Percentiles rank a stretch among this genome's conserved stretches.
These are phyloP conservation scores for Agrilus planipennis DNA, from an alignment of 1,140 invertebrate species.

Conservation along the genomic window DNA sequence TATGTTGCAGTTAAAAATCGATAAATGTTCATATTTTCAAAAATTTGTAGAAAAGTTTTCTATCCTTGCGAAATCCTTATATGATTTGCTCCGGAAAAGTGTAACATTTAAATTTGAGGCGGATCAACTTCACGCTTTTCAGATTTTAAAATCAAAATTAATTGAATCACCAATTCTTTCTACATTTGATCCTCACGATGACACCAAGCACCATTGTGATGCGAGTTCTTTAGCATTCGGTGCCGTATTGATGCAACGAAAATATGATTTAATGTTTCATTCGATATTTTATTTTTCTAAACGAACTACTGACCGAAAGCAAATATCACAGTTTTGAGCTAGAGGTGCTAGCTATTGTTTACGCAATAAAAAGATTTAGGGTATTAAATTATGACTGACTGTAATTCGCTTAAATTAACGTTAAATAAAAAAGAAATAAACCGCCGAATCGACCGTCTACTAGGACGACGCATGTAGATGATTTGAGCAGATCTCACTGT, in stretches of 20 bases:
- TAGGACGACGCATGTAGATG: too few species aligned
- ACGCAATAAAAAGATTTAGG: too few species aligned
- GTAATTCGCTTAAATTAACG: too few species aligned
- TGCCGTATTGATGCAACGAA: not conserved
- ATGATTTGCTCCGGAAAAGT: not conserved
- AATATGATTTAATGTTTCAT: not conserved
- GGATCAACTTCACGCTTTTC: not conserved
- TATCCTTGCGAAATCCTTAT: not conserved
- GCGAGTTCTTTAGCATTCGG: not conserved
- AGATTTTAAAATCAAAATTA: not conserved
- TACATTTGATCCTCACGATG: not conserved
- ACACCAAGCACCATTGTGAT: not conserved
- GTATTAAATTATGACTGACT: too few species aligned
- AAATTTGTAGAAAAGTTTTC: too few species aligned
- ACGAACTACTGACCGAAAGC: not conserved
- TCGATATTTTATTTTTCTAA: not conserved
- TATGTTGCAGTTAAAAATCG: too few species aligned
- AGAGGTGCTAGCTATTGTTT: not conserved
- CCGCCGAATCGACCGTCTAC: too few species aligned
- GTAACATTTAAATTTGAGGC: not conserved
- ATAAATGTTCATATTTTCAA: too few species aligned
- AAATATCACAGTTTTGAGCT: not conserved
- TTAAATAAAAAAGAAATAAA: too few species aligned
- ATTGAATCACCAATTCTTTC: not conserved
- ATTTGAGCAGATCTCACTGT: too few species aligned